Evolutionary conservation across 2,113 vertebrate genomes (phyloP).

Genomic region (Gallinago media): DNA sequence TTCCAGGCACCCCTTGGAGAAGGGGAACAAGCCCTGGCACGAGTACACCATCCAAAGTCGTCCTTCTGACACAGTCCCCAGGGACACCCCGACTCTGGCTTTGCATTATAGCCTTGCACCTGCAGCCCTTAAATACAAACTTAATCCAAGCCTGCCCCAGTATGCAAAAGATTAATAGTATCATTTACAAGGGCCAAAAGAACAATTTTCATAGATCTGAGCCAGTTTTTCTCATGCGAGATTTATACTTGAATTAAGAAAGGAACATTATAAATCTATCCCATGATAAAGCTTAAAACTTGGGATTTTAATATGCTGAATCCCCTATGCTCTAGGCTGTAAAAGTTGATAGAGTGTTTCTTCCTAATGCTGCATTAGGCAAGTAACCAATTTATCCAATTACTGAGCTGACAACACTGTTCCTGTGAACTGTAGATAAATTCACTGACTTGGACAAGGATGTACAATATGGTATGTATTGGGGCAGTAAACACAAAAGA

Average conservation of each 20-base stretch:
- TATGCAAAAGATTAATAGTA: conserved; percentile 28
- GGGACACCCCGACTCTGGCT: neutral
- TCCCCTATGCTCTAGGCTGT: neutral
- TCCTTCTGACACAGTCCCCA: neutral
- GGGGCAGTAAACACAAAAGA: conserved; percentile 24
- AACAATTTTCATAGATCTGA: conserved; percentile 5
- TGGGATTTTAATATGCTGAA: conserved; percentile 27
- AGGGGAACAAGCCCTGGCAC: neutral
- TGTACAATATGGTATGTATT: conserved; percentile 47
- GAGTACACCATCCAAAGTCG: neutral
- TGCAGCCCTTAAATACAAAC: conserved; percentile 34
- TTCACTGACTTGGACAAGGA: conserved; percentile 49
- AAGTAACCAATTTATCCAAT: conserved; percentile 45
- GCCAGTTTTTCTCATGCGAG: conserved; percentile 1
- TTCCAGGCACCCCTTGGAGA: conserved; percentile 44
- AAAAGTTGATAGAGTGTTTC: conserved; percentile 35
- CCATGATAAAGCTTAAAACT: conserved; percentile 43
- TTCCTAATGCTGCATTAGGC: conserved; percentile 57
- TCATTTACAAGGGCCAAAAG: conserved; percentile 33
- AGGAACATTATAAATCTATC: conserved; percentile 43
- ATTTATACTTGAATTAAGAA: conserved; percentile 39
- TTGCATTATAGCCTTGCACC: conserved; percentile 38
- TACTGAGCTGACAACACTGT: conserved; percentile 53
- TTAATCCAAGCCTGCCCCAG: conserved; percentile 7
- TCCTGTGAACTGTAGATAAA: conserved; percentile 48